Conservation (phyloP, 2,888 invertebrate species). For the Pachymerium ferrugineum region DNA sequence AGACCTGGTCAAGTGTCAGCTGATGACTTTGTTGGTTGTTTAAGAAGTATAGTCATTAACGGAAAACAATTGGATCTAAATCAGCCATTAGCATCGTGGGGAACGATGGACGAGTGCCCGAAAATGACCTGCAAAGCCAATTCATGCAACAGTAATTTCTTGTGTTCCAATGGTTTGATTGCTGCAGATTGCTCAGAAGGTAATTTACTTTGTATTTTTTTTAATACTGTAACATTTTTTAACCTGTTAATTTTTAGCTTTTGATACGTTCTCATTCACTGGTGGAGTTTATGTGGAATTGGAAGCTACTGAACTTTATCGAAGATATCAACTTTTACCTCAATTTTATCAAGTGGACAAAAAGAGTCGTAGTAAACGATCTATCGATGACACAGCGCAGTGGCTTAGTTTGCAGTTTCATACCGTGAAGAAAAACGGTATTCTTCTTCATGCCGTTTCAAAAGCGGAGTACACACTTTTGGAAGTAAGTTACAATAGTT, state of each 20-base stretch:
- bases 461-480: slow-evolving; percentile 80
- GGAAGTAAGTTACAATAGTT: slow-evolving; percentile 52
- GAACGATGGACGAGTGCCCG: slow-evolving; percentile 69
- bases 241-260: slow-evolving; percentile 50
- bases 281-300: slow-evolving; percentile 74
- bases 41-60: slow-evolving; percentile 83
- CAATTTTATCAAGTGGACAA: slow-evolving; percentile 62
- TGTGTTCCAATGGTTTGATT: slow-evolving; percentile 54
- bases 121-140: slow-evolving; percentile 53
- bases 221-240: neutral
- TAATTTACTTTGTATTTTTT: slow-evolving; percentile 36
- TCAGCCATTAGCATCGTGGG: slow-evolving; percentile 64
- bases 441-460: slow-evolving; percentile 79
- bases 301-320: slow-evolving; percentile 67
- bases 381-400: slow-evolving; percentile 50
- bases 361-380: slow-evolving; percentile 61
- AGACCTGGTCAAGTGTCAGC: slow-evolving; percentile 84
- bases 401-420: slow-evolving; percentile 77
- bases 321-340: slow-evolving; percentile 78
- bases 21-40: slow-evolving; percentile 89
- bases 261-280: slow-evolving; percentile 71
- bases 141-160: slow-evolving; percentile 56
- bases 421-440: slow-evolving; percentile 69
- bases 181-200: slow-evolving; percentile 70
- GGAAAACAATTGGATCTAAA: slow-evolving; percentile 76